These are phyloP conservation scores for Pycnomerus fuliginosus DNA, from an alignment of 2,888 invertebrate genomes.

Conservation along the genomic window DNA sequence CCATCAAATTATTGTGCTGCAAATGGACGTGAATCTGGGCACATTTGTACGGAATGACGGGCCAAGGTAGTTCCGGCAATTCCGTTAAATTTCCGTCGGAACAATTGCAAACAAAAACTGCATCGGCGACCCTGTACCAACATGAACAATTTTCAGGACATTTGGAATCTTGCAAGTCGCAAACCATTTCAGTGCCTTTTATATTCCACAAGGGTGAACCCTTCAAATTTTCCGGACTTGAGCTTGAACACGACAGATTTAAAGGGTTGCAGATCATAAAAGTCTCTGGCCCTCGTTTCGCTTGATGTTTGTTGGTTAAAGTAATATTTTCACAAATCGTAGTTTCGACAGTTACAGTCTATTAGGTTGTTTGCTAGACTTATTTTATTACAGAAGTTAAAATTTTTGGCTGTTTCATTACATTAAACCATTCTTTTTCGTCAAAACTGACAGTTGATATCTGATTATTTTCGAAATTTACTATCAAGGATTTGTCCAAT, in stretches of 20 bases:
- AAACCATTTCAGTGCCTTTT: too few species aligned
- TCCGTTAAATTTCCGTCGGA: slow-evolving; percentile 50
- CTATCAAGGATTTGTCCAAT: too few species aligned
- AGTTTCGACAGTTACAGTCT: slow-evolving; percentile 59
- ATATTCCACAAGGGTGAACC: too few species aligned
- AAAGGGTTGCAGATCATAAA: slow-evolving; percentile 23
- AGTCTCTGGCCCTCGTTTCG: slow-evolving; percentile 44
- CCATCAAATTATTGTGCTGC: slow-evolving; percentile 24
- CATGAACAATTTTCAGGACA: slow-evolving; percentile 58
- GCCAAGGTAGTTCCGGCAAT: slow-evolving; percentile 47
- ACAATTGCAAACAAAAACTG: slow-evolving; percentile 57
- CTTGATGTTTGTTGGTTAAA: too few species aligned
- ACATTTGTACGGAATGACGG: too few species aligned
- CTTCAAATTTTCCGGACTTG: too few species aligned
- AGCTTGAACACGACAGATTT: slow-evolving; percentile 52
- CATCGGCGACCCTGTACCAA: slow-evolving; percentile 51
- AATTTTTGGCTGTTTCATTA: too few species aligned
- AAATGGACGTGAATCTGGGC: slow-evolving; percentile 32
- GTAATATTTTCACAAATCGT: slow-evolving; percentile 57
- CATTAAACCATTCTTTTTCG: too few species aligned
- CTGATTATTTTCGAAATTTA: too few species aligned
- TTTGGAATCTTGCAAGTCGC: slow-evolving; percentile 10
- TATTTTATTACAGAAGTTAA: too few species aligned
- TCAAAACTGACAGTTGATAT: too few species aligned
- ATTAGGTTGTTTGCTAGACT: slow-evolving; percentile 62